These are phyloP conservation scores for Campylomormyrus numenius DNA, from an alignment of 2,113 vertebrate genomes.

Conservation along the genomic window DNA sequence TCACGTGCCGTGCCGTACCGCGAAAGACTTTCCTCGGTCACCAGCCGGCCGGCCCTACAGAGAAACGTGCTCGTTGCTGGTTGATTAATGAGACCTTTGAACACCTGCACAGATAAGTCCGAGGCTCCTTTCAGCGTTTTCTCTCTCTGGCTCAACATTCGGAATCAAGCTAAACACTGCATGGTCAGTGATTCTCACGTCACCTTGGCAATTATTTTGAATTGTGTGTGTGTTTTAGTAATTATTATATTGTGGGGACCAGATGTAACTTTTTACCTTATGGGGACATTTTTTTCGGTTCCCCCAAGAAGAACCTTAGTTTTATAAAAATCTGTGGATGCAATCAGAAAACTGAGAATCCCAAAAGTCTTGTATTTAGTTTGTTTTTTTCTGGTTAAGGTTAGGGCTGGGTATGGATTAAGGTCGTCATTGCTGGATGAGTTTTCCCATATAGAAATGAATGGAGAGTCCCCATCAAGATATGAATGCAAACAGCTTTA, in stretches of 20 bases:
- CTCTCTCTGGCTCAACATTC: background rate
- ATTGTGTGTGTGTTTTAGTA: conserved; percentile 26
- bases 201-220: background rate
- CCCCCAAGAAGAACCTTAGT: background rate
- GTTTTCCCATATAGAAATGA: background rate
- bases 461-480: background rate
- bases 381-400: background rate
- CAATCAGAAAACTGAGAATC: background rate
- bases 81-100: background rate
- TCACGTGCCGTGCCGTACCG: background rate
- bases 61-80: background rate
- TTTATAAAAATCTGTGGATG: background rate
- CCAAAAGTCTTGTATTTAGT: background rate
- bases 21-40: background rate
- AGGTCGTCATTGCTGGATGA: background rate
- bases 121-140: background rate
- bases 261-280: background rate
- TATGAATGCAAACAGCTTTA: background rate
- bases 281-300: background rate
- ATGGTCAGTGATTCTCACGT: background rate
- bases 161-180: background rate
- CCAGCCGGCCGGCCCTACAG: background rate
- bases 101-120: background rate
- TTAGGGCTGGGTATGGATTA: too few species aligned
- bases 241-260: background rate